Conservation (phyloP, 2,888 invertebrate species). For the Colostygia pectinataria region DNA sequence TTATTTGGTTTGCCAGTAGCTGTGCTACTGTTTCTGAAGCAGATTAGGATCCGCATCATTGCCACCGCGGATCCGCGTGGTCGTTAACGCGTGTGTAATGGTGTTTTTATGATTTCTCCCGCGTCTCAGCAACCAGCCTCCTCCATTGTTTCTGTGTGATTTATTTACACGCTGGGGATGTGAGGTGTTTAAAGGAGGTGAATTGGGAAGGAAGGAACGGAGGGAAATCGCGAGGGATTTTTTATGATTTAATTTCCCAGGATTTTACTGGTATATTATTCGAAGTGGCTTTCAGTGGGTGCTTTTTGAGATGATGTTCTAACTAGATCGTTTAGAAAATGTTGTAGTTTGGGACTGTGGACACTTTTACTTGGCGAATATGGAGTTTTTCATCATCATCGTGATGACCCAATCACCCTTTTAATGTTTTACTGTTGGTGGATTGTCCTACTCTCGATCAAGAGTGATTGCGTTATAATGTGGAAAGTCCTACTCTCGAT, state of each 20-base stretch:
- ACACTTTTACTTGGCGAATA: background rate
- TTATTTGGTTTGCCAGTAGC: background rate
- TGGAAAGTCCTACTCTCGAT: too few relatives aligned
- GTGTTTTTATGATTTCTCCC: slow-evolving; percentile 60
- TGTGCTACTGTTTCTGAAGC: slow-evolving; percentile 11
- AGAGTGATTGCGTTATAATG: too few relatives aligned
- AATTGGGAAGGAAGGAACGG: slow-evolving; percentile 29
- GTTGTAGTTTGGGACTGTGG: background rate
- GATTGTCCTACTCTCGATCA: too few relatives aligned
- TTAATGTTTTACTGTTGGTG: too few relatives aligned
- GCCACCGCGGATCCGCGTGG: slow-evolving; percentile 37
- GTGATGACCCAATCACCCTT: too few relatives aligned
- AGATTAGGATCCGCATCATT: slow-evolving; percentile 8
- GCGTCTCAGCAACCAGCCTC: slow-evolving; percentile 32
- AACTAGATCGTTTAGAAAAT: slow-evolving; percentile 13
- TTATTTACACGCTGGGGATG: slow-evolving; percentile 51
- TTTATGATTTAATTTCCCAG: slow-evolving; percentile 36
- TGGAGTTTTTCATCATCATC: too few relatives aligned
- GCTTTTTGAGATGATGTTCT: slow-evolving; percentile 13
- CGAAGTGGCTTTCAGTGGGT: slow-evolving; percentile 12
- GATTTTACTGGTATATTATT: slow-evolving; percentile 24
- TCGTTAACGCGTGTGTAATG: slow-evolving; percentile 59
- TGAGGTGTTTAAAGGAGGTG: slow-evolving; percentile 51
- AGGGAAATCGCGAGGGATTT: slow-evolving; percentile 33
- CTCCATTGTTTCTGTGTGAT: slow-evolving; percentile 62